phyloP scores from a whole-genome alignment of 1,140 invertebrate species.

The Nasonia longicornis region DNA sequence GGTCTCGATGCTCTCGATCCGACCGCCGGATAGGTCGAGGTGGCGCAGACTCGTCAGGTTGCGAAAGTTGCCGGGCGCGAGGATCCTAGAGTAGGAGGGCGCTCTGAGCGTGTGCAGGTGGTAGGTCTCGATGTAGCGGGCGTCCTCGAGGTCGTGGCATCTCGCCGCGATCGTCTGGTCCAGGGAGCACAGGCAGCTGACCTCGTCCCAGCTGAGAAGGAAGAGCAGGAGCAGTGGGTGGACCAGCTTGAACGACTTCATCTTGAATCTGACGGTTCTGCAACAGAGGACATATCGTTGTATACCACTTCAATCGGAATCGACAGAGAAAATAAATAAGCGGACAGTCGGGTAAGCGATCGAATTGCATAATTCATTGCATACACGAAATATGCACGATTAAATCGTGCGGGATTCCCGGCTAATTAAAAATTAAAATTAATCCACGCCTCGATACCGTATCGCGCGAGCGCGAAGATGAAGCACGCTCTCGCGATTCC shows the following conservation, averaged over 20 bases:
- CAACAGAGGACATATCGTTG: slow-evolving; percentile 20
- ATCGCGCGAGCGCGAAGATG: background rate
- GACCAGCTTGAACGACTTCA: slow-evolving; percentile 48
- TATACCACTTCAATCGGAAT: no score
- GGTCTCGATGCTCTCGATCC: slow-evolving; percentile 55
- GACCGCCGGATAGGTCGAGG: slow-evolving; percentile 59
- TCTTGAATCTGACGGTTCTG: slow-evolving; percentile 56
- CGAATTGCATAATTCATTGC: slow-evolving; percentile 23
- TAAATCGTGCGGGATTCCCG: background rate
- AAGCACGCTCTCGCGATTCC: background rate
- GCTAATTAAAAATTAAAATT: slow-evolving; percentile 23
- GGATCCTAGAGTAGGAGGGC: slow-evolving; percentile 20
- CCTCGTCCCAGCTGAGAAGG: slow-evolving; percentile 46
- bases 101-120: slow-evolving; percentile 53
- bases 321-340: no score
- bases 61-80: slow-evolving; percentile 50
- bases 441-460: background rate
- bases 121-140: slow-evolving; percentile 54
- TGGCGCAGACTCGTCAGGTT: slow-evolving; percentile 56
- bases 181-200: slow-evolving; percentile 52
- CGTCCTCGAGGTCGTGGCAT: slow-evolving; percentile 61
- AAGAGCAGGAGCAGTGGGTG: slow-evolving; percentile 53
- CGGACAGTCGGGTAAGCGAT: no score
- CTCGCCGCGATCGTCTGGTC: slow-evolving; percentile 49
- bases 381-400: background rate